Base-by-base conservation (phyloP, 1,140 invertebrate species). In the Drosophila bocqueti region DNA sequence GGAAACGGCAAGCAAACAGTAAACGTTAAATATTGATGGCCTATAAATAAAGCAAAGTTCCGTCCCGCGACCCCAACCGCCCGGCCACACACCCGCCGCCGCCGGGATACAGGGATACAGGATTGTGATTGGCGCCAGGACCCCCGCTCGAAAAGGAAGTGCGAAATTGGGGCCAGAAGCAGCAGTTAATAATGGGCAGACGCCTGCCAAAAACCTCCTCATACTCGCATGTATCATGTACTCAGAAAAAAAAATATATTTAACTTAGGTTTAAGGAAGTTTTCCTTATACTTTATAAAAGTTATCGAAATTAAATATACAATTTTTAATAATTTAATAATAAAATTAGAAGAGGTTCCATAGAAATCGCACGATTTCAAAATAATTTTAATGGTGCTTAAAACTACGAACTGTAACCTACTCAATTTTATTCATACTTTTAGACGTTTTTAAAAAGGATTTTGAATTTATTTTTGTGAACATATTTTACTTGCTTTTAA, bases 1-100 rank as follows among this genome's bases (percentile, higher is more conserved):
- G 61, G 18, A 43, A 76, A 60, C 29, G 50, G 57, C 49, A 42
- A 67, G 55, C 64, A 75, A 66, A 78, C 76, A 81, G 80, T 71
- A 79, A 80, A 84, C 55, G 72, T 84, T 77, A 80, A 85, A 81
- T 85, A 85, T 85, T 85, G 79, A 85, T 86, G 55, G 69, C 61
- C 76, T 62, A 83, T 83, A 83, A 83, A 83, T 83, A 83, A 79
- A 79, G 69, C 63, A 81, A 81, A 42, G 21, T 5, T 29, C 45
- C 46, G 13, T 26, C 13, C 21, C 45, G 45, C 45, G 45, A 3
- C 8, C 24, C 7, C 46, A 49, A 2, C 18, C 43, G 8, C 1
- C 45, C 21, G 7, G 2, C 46, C 38, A 15, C 34, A 15, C 45
- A 54, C 18, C 43, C 62, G 43, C 29, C 18, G 43, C 29, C 18